Evolutionary conservation across 1,140 invertebrate species (phyloP), one percentile per base, ranked within the genome.

Genomic region (Drosophila rufa): DNA sequence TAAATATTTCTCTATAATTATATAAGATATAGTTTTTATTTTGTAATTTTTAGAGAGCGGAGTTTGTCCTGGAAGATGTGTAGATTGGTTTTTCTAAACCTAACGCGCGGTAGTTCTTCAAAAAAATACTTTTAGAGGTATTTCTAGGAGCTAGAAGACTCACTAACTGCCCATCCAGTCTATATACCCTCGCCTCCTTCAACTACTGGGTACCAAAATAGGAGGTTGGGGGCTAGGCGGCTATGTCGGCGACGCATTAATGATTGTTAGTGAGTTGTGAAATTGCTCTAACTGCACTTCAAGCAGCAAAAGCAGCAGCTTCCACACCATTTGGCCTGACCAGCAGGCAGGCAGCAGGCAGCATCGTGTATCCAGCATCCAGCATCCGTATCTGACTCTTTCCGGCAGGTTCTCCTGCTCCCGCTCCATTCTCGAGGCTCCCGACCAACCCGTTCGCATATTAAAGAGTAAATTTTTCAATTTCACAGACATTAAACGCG

Each of bases 391-490:
- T 68, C 64, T 77, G 75, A 80, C 80, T 79, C 85, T 89, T 89
- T 89, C 84, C 84, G 84, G 85, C 84, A 82, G 65, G 47, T 68
- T 67, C 67, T 67, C 27, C 38, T 8, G 22, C 67, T 65, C 62
- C 43, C 12, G 9, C 53, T 56, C 53, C 53, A 56, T 56, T 56
- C 53, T 56, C 11, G 36, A 12, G 2, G 36, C 36, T 36, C 27
- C 40, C 60, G 33, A 67, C 43, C 73, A 80, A 77, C 80, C 67
- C 77, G 81, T 90, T 89, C 80, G 84, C 84, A 89, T 89, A 89
- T 89, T 89, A 89, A 89, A 89, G 85, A 89, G 81, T 90, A 89
- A 81, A 89, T 89, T 89, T 89, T 89, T 89, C 84, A 89, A 89
- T 89, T 89, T 89, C 84, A 89, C 84, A 89, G 84, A 84, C 84